phyloP scores from a whole-genome alignment of 2,888 invertebrate genomes.

The Smittia aterrima region DNA sequence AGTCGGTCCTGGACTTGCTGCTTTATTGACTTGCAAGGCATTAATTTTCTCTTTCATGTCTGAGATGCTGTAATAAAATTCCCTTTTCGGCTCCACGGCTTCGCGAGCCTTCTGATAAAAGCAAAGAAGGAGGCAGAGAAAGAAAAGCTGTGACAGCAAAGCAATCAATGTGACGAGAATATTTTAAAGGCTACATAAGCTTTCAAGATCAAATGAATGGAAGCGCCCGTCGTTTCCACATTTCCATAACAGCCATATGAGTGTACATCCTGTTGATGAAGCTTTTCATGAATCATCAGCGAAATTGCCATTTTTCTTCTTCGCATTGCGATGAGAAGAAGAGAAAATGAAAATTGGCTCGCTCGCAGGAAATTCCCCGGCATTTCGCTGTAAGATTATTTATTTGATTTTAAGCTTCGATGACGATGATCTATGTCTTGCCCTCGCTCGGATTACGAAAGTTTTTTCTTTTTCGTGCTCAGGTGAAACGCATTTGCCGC shows the following conservation, averaged over 20 bases:
- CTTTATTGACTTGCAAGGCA: conserved; percentile 29
- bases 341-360: not conserved
- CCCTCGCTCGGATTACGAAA: no score
- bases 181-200: not conserved
- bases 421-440: no score
- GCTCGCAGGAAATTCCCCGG: no score
- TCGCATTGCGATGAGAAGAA: not conserved
- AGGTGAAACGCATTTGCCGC: not conserved
- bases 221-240: no score
- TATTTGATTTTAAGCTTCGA: no score
- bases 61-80: not conserved
- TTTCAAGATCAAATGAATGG: no score
- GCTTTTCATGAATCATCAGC: not conserved
- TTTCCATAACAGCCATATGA: no score
- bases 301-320: not conserved
- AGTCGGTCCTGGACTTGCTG: not conserved
- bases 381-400: no score
- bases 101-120: no score
- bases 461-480: not conserved
- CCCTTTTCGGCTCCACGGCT: no score
- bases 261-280: not conserved
- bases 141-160: no score
- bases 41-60: conserved; percentile 14
- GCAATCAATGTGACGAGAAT: not conserved
- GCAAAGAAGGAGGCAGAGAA: no score